A percentile compares a stretch with the other conserved stretches of the same genome.
phyloP scores from a whole-genome alignment of 1,140 invertebrate genomes.

The Monomorium pharaonis region DNA sequence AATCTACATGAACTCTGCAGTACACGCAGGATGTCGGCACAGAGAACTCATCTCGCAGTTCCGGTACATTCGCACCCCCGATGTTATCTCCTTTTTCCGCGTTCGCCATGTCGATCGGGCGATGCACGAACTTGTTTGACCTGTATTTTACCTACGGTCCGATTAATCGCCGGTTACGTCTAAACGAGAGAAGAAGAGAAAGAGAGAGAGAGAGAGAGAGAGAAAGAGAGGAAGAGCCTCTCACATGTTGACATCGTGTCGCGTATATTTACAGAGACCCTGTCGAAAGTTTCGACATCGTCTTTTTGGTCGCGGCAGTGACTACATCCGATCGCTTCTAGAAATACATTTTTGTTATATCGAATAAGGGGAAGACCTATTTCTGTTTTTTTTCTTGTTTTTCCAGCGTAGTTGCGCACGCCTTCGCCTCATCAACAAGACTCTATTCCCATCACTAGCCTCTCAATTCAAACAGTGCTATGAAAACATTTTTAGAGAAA shows the following conservation, averaged over 20 bases:
- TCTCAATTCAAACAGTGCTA: constrained; percentile 11
- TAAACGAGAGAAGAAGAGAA: constrained; percentile 29
- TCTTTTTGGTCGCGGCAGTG: constrained; percentile 62
- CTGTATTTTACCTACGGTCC: constrained; percentile 46
- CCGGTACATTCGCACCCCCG: background rate
- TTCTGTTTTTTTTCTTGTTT: constrained; percentile 20
- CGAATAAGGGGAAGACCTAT: constrained; percentile 67
- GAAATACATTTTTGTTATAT: constrained; percentile 57
- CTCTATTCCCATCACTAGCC: background rate
- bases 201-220: constrained; percentile 33
- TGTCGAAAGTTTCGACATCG: constrained; percentile 25
- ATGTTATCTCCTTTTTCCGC: constrained; percentile 24
- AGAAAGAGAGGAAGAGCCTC: constrained; percentile 12
- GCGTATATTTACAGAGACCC: constrained; percentile 63
- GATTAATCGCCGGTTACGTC: constrained; percentile 50
- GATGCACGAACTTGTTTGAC: constrained; percentile 56
- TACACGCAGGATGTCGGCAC: background rate
- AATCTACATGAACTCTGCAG: background rate
- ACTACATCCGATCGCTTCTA: constrained; percentile 51
- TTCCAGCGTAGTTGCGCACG: background rate
- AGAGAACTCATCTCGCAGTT: constrained; percentile 35
- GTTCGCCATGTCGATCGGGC: background rate
- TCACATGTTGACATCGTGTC: constrained; percentile 1
- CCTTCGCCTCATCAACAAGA: background rate
- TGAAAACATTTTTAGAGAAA: background rate